A percentile compares a stretch with the other conserved stretches of the same genome.
phyloP scores from a whole-genome alignment of 2,797 vertebrate genomes.

The Echeneis naucrates region DNA sequence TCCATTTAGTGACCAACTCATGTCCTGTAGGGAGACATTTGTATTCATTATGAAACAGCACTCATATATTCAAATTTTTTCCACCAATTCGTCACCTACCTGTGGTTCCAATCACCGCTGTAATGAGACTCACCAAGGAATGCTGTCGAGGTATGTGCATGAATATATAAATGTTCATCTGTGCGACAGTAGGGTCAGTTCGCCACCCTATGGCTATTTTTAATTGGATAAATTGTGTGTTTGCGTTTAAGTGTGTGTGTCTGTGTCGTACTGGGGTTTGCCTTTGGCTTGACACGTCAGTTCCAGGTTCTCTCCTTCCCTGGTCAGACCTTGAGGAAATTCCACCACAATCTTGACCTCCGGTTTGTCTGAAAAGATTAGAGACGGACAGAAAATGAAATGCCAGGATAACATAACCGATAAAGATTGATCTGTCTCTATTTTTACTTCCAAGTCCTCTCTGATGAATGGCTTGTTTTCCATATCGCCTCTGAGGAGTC shows the following conservation, averaged over 20 bases:
- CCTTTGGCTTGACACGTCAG: slow-evolving; percentile 93
- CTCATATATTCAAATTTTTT: no score
- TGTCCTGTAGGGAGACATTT: no score
- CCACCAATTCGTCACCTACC: background rate
- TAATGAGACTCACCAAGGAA: background rate
- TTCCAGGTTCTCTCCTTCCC: slow-evolving; percentile 96
- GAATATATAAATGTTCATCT: background rate
- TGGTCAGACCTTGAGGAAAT: slow-evolving; percentile 93
- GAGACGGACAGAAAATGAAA: slow-evolving; percentile 28
- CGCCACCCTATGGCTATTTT: slow-evolving; percentile 4
- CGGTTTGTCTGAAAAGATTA: slow-evolving; percentile 90
- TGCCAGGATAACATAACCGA: background rate
- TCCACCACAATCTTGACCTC: slow-evolving; percentile 95
- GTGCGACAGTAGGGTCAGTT: background rate
- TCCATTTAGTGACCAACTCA: background rate
- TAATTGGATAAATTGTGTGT: slow-evolving; percentile 33
- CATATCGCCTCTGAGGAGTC: background rate
- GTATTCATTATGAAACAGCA: no score
- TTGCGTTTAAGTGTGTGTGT: slow-evolving; percentile 26
- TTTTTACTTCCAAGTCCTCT: background rate
- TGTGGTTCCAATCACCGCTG: background rate
- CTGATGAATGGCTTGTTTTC: background rate
- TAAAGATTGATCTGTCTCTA: background rate
- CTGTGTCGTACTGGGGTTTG: slow-evolving; percentile 92
- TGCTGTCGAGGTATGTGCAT: background rate